Base-by-base conservation (phyloP, 2,888 invertebrate species). In the Leptinotarsa haldemani region DNA sequence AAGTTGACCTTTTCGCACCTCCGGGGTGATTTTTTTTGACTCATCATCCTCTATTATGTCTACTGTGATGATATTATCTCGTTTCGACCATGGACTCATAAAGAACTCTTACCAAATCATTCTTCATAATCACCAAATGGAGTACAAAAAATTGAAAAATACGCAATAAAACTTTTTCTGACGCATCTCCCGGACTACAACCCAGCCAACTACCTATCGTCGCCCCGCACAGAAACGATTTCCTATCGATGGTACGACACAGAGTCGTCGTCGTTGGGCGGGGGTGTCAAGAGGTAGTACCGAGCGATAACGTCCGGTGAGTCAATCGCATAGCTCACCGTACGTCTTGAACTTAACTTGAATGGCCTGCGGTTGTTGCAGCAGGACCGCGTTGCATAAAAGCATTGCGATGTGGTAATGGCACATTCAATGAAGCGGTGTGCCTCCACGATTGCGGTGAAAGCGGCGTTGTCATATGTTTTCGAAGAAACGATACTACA, bases 231-330 rank as follows among this genome's bases (percentile, higher is more conserved):
- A 46, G n/a, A 22, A 70, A 70, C 18, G 40, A 46, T 56, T 58
- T 52, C 53, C 47, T 63, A 50, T 61, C 61, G 61, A 61, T 61
- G 61, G 61, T 61, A 61, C 61, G 61, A 61, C 61, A 61, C 61
- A 9, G 16, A 61, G 61, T 40, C 61, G 40, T 61, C 40, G 61
- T 61, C 61, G 61, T 9, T 30, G 61, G 61, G 61, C 61, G 61
- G 61, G 61, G 61, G 61, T 61, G 61, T 61, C 30, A n/a, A 61
- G 61, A 61, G 61, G 61, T 18, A 61, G 61, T 61, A 61, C 61
- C 61, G 61, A 61, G 61, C 61, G 61, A 61, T 61, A 61, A 61
- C 61, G 61, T 61, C 61, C 61, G 61, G 61, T 61, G 61, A 61
- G 30, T 61, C 61, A 61, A 61, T 61, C 61, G 13, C 61, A 40